Evolutionary conservation across 2,888 invertebrate genomes (phyloP).

Genomic region (Brachypalpus laphriformis): DNA sequence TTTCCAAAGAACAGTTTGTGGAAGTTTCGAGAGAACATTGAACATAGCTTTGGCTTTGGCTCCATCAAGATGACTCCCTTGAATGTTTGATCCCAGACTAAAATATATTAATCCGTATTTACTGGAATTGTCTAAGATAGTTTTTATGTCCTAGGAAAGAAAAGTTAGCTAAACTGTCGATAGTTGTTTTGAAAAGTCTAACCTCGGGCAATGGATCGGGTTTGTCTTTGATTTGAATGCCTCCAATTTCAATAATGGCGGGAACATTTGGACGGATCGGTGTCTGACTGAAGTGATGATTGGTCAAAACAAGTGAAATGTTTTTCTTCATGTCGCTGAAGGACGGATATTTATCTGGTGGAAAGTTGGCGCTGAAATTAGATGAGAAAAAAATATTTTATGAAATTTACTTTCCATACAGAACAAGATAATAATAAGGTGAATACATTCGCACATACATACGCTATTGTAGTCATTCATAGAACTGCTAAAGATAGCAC

Average conservation of each 20-base stretch:
- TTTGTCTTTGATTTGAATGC: conserved; percentile 78
- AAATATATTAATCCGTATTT: conserved; percentile 81
- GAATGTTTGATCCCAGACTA: conserved; percentile 80
- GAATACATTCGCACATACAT: too few relatives aligned
- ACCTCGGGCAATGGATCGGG: conserved; percentile 77
- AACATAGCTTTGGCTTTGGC: conserved; percentile 84
- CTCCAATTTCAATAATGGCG: conserved; percentile 77
- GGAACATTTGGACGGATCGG: conserved; percentile 78
- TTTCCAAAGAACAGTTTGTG: conserved; percentile 87
- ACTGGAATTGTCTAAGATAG: conserved; percentile 76
- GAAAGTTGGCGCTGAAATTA: conserved; percentile 76
- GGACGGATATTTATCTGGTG: conserved; percentile 77
- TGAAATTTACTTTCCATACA: too few relatives aligned
- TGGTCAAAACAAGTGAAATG: conserved; percentile 76
- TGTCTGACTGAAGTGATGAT: conserved; percentile 77
- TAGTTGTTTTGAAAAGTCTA: background rate
- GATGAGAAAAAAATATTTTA: background rate
- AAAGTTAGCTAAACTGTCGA: background rate
- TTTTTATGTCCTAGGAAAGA: conserved; percentile 75
- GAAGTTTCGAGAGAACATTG: conserved; percentile 84
- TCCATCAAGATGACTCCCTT: conserved; percentile 60
- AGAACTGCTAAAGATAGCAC: too few relatives aligned
- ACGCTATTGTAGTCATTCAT: too few relatives aligned
- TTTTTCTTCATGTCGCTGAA: conserved; percentile 76
- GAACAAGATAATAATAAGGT: too few relatives aligned